A percentile compares a stretch with the other conserved stretches of the same genome.
Conservation (phyloP, 2,888 invertebrate genomes). For the Drosophila incognita region DNA sequence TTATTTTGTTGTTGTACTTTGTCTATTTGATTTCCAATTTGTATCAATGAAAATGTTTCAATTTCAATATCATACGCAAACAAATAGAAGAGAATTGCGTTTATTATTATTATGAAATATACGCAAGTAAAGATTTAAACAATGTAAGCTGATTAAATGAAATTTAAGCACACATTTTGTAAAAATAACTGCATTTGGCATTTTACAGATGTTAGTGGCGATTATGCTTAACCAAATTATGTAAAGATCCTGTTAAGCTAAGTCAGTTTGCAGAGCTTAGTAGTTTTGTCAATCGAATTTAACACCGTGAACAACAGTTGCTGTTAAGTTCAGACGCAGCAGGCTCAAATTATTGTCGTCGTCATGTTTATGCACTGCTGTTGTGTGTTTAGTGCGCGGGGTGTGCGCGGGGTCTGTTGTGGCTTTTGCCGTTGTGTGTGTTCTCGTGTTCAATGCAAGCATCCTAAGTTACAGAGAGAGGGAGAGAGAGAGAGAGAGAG, state of each 20-base stretch:
- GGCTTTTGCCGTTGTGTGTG: slow-evolving; percentile 21
- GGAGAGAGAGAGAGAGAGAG: neutral
- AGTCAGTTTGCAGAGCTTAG: neutral
- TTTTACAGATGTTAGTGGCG: neutral
- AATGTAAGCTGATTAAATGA: neutral
- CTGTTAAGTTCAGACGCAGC: neutral
- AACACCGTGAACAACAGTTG: neutral
- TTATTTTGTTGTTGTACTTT: neutral
- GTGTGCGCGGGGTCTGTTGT: slow-evolving; percentile 1
- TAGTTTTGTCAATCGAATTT: neutral
- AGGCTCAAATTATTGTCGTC: neutral
- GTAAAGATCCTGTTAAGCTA: neutral
- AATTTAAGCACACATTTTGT: neutral
- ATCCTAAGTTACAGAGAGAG: neutral
- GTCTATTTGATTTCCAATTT: neutral
- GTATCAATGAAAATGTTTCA: neutral
- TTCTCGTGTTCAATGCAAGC: slow-evolving; percentile 15
- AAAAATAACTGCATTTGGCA: neutral
- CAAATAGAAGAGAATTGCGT: neutral
- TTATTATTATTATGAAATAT: neutral
- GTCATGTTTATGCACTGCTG: neutral
- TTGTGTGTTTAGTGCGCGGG: neutral
- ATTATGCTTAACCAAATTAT: neutral
- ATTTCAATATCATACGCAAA: neutral
- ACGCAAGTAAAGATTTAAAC: neutral